A percentile compares a stretch with the other conserved stretches of the same genome.
phyloP scores from a whole-genome alignment of 2,888 invertebrate species.

The Myopa testacea region DNA sequence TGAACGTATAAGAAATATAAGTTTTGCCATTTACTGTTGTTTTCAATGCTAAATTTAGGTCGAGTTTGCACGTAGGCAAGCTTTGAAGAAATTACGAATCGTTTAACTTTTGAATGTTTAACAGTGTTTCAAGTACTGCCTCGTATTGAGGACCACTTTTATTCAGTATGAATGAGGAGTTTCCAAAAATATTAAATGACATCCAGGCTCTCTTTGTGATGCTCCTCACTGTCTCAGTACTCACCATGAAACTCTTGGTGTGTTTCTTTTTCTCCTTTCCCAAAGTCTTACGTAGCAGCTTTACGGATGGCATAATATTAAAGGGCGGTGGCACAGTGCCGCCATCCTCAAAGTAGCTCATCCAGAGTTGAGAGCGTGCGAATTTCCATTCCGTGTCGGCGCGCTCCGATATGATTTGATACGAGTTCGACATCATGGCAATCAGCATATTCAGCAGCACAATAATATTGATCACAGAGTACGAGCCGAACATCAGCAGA shows the following conservation, averaged over 20 bases:
- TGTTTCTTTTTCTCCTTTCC: conserved; percentile 68
- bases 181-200: too few relatives aligned
- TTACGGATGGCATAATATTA: conserved; percentile 90
- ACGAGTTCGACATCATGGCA: conserved; percentile 99
- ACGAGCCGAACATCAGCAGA: conserved; percentile 96
- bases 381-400: conserved; percentile 98
- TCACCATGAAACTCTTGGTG: conserved; percentile 75
- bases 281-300: conserved; percentile 73
- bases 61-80: too few relatives aligned
- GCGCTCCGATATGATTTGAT: conserved; percentile 96
- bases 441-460: conserved; percentile 97
- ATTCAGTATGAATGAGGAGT: too few relatives aligned
- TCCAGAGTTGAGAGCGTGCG: conserved; percentile 94
- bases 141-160: too few relatives aligned
- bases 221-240: conserved; percentile 44
- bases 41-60: too few relatives aligned
- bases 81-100: too few relatives aligned
- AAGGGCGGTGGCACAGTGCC: conserved; percentile 95
- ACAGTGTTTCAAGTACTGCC: too few relatives aligned
- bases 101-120: too few relatives aligned
- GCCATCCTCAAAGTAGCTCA: conserved; percentile 95
- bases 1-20: too few relatives aligned
- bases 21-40: too few relatives aligned
- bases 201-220: too few relatives aligned
- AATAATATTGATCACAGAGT: conserved; percentile 96